Percentiles rank a stretch among this genome's conserved stretches.
Evolutionary conservation across 2,797 vertebrate genomes (phyloP).

Genomic region (Artibeus jamaicensis): DNA sequence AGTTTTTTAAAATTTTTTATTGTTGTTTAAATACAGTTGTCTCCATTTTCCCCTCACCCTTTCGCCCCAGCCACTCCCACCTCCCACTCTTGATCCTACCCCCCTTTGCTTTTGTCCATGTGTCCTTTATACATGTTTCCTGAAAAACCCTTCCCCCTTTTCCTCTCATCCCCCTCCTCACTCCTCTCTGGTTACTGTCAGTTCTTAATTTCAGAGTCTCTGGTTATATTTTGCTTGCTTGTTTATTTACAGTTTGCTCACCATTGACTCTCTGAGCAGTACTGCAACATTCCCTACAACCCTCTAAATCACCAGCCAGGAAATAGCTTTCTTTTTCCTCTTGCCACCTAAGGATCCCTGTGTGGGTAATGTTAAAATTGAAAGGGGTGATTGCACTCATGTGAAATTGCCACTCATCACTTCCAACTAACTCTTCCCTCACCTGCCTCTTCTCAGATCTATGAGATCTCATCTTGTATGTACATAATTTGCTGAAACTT

Average conservation of each 20-base stretch:
- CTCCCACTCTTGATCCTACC: too few relatives aligned
- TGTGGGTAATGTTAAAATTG: background rate
- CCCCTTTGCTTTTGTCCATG: too few relatives aligned
- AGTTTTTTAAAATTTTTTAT: background rate
- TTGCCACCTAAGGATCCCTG: background rate
- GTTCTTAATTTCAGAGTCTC: too few relatives aligned
- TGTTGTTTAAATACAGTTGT: too few relatives aligned
- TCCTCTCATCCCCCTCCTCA: too few relatives aligned
- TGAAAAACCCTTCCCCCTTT: too few relatives aligned
- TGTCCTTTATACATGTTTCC: too few relatives aligned
- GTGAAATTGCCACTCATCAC: background rate
- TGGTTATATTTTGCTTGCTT: too few relatives aligned
- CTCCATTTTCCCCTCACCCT: too few relatives aligned
- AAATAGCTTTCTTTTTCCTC: background rate
- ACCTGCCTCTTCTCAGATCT: background rate
- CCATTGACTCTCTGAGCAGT: background rate
- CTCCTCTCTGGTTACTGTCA: too few relatives aligned
- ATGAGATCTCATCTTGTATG: background rate
- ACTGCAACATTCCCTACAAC: background rate
- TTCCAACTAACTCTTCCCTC: background rate
- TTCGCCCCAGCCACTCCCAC: too few relatives aligned
- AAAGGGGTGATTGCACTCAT: background rate
- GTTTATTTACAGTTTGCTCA: background rate
- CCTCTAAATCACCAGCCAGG: rapidly evolving
- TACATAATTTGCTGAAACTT: background rate